Evolutionary conservation across 30 jellyfish, hydroid and myxozoan genomes (phyloP), one percentile per base, ranked within the genome.

Genomic region (Cassiopea andromeda): DNA sequence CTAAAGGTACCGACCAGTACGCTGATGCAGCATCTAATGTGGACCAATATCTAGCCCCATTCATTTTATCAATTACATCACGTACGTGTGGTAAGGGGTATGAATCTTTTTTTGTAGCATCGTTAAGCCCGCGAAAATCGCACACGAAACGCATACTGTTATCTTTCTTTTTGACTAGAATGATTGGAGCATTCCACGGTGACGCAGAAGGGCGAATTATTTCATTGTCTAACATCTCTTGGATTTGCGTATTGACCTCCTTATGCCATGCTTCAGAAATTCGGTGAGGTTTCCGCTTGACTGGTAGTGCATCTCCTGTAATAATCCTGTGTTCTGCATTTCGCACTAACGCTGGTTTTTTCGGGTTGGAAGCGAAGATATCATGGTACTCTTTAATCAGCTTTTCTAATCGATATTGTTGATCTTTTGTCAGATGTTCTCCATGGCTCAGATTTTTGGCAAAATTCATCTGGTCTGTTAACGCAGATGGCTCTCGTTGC

Each of bases 111-210:
- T 87, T 87, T 66, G 94, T 76, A 44, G 45, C 87, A 58, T 87
- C 89, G 70, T 87, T 27, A 27, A 27, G 38, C 38, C 38, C 38
- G 38, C 38, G 38, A 27, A 27, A 27, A 27, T 27, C 38, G 0
- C 38, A 27, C 38, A 27, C 38, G 38, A 27, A 27, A 27, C 38
- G 38, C 38, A 27, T 27, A 27, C 78, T 60, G 57, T 77, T 78
- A 70, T 87, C 90, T 54, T 87, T 87, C 48, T 87, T 87, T 84
- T 87, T 87, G 48, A 87, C 94, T 50, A 87, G 50, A 61, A 64
- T 87, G 81, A 77, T 54, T 44, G 94, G 94, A 27, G 38, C 38
- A 27, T 27, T 27, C 38, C 38, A 27, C 38, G 38, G 38, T 27
- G 38, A 27, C 38, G 38, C 38, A 27, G 90, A 87, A 45, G 88